A percentile compares a stretch with the other conserved stretches of the same genome.
phyloP scores from a whole-genome alignment of 2,888 invertebrate genomes.

The Monopis laevigella region DNA sequence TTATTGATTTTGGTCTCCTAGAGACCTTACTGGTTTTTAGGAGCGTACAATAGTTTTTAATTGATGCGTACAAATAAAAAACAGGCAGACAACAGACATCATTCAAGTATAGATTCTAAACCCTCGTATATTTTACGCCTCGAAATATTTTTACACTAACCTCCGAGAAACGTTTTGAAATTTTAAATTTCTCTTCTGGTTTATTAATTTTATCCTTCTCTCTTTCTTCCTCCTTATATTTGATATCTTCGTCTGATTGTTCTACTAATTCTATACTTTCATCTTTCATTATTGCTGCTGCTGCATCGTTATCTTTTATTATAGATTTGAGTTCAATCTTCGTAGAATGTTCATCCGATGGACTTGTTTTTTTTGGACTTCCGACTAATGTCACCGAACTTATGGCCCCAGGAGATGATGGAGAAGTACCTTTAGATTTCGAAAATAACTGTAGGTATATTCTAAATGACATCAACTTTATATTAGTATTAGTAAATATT shows the following conservation, averaged over 20 bases:
- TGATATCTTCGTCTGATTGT: conserved; percentile 53
- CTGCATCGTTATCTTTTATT: conserved; percentile 40
- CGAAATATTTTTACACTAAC: too few species aligned
- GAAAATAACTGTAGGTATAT: too few species aligned
- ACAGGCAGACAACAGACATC: too few species aligned
- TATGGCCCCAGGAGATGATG: conserved; percentile 77
- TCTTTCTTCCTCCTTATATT: conserved; percentile 26
- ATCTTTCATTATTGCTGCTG: conserved; percentile 40
- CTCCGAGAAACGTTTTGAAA: conserved; percentile 56
- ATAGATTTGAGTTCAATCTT: conserved; percentile 33
- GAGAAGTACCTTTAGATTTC: conserved; percentile 63
- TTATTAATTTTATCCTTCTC: conserved; percentile 29
- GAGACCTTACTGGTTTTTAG: too few species aligned
- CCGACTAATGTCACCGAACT: conserved; percentile 79
- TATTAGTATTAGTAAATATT: too few species aligned
- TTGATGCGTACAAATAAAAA: too few species aligned
- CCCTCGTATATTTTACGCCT: too few species aligned
- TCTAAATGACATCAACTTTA: too few species aligned
- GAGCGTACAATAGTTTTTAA: too few species aligned
- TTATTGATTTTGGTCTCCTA: too few species aligned
- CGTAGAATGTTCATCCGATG: conserved; percentile 29
- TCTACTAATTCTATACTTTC: conserved; percentile 58
- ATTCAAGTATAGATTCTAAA: conserved; percentile 1
- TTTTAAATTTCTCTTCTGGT: conserved; percentile 51
- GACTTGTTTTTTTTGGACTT: conserved; percentile 53